phyloP scores from a whole-genome alignment of 2,888 invertebrate species.

The Tryphoninae sp. region DNA sequence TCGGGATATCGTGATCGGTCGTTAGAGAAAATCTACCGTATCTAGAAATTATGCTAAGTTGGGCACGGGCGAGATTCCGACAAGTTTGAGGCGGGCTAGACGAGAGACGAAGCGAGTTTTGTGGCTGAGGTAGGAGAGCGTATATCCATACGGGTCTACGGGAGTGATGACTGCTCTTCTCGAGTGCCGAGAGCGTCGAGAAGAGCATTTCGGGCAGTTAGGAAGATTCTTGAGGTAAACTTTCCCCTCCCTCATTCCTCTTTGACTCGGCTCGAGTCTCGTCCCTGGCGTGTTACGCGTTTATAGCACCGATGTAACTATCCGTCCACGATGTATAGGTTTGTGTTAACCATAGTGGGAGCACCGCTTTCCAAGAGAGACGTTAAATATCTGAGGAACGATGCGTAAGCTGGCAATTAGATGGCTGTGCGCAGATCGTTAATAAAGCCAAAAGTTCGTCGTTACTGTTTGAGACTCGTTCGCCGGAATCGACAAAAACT shows the following conservation, averaged over 20 bases:
- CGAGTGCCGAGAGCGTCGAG: constrained; percentile 44
- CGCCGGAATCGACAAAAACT: constrained; percentile 21
- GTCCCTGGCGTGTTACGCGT: background rate
- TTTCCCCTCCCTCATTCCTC: constrained; percentile 35
- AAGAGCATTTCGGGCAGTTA: constrained; percentile 61
- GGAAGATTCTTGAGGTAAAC: constrained; percentile 60
- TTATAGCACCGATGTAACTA: constrained; percentile 33
- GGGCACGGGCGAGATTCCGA: constrained; percentile 46
- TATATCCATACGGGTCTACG: constrained; percentile 1
- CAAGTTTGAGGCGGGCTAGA: constrained; percentile 44
- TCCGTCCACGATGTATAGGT: constrained; percentile 29
- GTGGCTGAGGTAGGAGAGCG: constrained; percentile 35
- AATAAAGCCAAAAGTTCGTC: constrained; percentile 39
- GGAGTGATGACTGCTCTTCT: constrained; percentile 36
- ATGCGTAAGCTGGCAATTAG: constrained; percentile 58
- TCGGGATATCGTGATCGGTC: constrained; percentile 31
- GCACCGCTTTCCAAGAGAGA: constrained; percentile 5
- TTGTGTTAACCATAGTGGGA: constrained; percentile 40
- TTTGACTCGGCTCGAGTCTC: constrained; percentile 7
- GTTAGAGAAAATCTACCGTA: constrained; percentile 55
- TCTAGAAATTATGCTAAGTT: constrained; percentile 60
- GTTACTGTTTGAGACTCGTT: constrained; percentile 5
- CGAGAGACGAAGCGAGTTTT: constrained; percentile 42
- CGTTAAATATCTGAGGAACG: constrained; percentile 59
- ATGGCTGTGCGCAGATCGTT: constrained; percentile 48